Percentiles rank a stretch among this genome's conserved stretches.
Conservation (phyloP, 2,888 invertebrate species). For the Diachrysia chrysitis region DNA sequence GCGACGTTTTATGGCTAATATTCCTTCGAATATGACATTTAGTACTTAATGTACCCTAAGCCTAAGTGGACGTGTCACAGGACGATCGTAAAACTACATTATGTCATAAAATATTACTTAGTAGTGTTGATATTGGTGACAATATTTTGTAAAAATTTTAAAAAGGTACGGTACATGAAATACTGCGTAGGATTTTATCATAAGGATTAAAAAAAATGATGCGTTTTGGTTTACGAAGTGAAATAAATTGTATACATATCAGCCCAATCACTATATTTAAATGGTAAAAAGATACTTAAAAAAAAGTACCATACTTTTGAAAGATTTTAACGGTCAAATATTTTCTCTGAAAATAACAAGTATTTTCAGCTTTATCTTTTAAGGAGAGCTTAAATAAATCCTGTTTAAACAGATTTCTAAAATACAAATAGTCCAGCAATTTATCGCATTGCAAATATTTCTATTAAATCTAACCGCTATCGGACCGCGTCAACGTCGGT, state of each 20-base stretch:
- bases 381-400: neutral
- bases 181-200: neutral
- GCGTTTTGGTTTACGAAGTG: too few species aligned
- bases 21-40: conserved; percentile 32
- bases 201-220: too few species aligned
- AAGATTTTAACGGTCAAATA: too few species aligned
- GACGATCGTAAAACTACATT: conserved; percentile 44
- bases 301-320: too few species aligned
- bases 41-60: conserved; percentile 34
- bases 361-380: neutral
- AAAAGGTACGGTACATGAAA: conserved; percentile 1
- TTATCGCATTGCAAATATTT: conserved; percentile 34
- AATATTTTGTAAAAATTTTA: conserved; percentile 25
- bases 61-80: conserved; percentile 43
- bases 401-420: neutral
- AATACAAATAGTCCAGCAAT: conserved; percentile 15
- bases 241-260: too few species aligned
- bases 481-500: conserved; percentile 50
- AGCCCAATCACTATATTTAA: too few species aligned
- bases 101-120: conserved; percentile 46
- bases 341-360: neutral
- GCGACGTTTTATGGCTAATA: conserved; percentile 45
- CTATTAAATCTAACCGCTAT: conserved; percentile 34
- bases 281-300: too few species aligned
- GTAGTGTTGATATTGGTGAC: conserved; percentile 25